Conservation (phyloP, 1,140 invertebrate species). For the Drosophila parabipectinata region DNA sequence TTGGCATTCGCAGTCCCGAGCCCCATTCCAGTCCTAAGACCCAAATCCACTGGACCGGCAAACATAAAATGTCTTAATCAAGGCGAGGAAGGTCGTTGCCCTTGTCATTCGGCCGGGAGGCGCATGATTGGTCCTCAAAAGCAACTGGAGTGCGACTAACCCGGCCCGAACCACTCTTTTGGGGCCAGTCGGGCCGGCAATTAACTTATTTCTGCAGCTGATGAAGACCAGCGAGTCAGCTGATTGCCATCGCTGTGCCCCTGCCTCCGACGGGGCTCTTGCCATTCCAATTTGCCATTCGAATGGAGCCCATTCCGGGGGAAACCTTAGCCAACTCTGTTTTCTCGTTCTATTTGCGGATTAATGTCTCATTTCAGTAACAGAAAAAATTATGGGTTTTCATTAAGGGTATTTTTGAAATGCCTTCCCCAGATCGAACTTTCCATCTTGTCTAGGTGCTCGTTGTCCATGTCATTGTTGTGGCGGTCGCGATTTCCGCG, state of each 20-base stretch:
- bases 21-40: slow-evolving; percentile 2
- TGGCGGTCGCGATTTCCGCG: slow-evolving; percentile 65
- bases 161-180: slow-evolving; percentile 12
- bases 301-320: no score
- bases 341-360: no score
- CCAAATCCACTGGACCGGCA: slow-evolving; percentile 28
- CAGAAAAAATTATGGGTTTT: no score
- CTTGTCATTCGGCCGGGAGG: slow-evolving; percentile 43
- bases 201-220: slow-evolving; percentile 76
- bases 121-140: slow-evolving; percentile 10
- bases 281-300: no score
- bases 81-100: slow-evolving; percentile 65
- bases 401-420: not conserved
- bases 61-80: slow-evolving; percentile 66
- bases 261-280: no score
- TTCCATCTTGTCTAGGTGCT: slow-evolving; percentile 40
- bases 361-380: no score
- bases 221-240: slow-evolving; percentile 75
- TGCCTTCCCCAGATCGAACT: not conserved
- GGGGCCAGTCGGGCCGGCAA: slow-evolving; percentile 38
- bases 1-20: slow-evolving; percentile 34
- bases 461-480: slow-evolving; percentile 35
- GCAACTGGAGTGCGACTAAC: slow-evolving; percentile 40
- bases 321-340: no score
- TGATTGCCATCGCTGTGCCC: slow-evolving; percentile 61